phyloP scores from a whole-genome alignment of 92 coral and sea anemone species.

The Porites lobata region DNA sequence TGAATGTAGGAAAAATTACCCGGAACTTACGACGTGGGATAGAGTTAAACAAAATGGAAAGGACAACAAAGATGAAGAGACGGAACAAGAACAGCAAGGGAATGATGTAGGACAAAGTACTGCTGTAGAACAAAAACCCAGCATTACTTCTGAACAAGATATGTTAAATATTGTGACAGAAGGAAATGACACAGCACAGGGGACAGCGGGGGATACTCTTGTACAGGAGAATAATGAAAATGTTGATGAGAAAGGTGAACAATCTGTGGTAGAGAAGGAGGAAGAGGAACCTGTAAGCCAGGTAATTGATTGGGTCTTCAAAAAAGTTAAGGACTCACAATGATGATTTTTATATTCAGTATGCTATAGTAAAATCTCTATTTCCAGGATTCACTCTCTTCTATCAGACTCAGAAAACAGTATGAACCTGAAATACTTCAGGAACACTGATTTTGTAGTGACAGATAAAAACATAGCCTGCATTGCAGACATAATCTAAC shows the following conservation, averaged over 20 bases:
- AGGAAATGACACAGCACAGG: background rate
- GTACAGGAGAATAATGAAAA: background rate
- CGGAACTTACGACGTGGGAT: constrained; percentile 53
- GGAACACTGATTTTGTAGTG: no score
- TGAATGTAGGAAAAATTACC: constrained; percentile 19
- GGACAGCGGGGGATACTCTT: background rate
- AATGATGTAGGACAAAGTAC: background rate
- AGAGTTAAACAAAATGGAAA: background rate
- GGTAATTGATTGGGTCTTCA: background rate
- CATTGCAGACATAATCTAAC: no score
- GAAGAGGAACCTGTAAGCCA: background rate
- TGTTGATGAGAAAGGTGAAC: background rate
- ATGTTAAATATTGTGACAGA: background rate
- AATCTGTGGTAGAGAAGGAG: background rate
- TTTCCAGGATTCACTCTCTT: no score
- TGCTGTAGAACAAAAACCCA: background rate
- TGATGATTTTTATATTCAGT: no score
- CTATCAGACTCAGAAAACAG: no score
- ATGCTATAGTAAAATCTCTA: no score
- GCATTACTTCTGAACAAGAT: background rate
- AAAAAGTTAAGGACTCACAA: no score
- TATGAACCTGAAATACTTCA: no score
- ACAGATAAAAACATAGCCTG: no score
- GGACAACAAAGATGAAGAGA: background rate
- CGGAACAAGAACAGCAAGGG: background rate